These are phyloP conservation scores for Drosophila melanica DNA, from an alignment of 1,140 invertebrate genomes.

Conservation along the genomic window DNA sequence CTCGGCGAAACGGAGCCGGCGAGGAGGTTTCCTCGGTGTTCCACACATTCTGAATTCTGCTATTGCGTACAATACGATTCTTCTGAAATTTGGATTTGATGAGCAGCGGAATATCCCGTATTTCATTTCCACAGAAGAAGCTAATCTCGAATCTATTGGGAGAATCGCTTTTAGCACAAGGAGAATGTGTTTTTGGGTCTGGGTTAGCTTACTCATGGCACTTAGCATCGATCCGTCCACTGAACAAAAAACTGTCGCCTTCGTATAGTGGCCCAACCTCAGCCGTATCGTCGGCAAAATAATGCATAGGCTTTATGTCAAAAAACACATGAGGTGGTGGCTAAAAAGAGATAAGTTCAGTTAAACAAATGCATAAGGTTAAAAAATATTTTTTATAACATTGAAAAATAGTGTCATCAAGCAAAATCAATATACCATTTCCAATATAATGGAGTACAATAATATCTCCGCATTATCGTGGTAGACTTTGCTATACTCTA, in stretches of 20 bases:
- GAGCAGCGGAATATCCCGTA: conserved; percentile 1
- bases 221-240: background rate
- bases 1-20: background rate
- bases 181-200: background rate
- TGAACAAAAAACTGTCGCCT: conserved; percentile 12
- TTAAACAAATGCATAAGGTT: no score
- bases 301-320: background rate
- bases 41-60: background rate
- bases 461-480: no score
- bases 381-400: no score
- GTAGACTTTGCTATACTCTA: no score
- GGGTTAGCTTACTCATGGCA: conserved; percentile 4
- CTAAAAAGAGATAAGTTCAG: background rate
- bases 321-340: background rate
- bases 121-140: background rate
- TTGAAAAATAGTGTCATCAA: no score
- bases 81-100: background rate
- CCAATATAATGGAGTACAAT: no score
- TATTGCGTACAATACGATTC: background rate
- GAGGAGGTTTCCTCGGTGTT: background rate
- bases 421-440: no score
- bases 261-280: background rate
- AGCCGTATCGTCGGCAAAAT: background rate
- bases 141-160: background rate
- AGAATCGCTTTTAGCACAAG: background rate